phyloP scores from a whole-genome alignment of 1,140 invertebrate genomes.

The Euwallacea fornicatus region DNA sequence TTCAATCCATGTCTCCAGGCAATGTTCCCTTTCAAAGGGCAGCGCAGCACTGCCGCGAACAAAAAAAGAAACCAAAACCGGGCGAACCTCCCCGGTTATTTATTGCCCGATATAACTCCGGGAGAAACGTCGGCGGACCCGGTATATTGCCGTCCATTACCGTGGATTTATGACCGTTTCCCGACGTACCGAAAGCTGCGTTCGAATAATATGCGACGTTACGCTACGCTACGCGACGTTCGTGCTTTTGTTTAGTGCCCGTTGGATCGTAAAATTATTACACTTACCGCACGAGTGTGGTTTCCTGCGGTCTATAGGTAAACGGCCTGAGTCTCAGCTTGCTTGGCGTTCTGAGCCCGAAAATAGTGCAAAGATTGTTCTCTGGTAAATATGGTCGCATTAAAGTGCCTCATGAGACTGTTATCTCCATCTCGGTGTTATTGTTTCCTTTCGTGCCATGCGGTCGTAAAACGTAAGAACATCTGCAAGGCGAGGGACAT shows the following conservation, averaged over 20 bases:
- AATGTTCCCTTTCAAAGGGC: too few relatives aligned
- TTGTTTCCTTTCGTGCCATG: too few relatives aligned
- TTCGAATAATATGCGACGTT: not conserved
- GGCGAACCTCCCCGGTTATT: not conserved
- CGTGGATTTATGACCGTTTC: constrained; percentile 25
- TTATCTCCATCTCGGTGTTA: too few relatives aligned
- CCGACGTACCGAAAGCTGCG: constrained; percentile 21
- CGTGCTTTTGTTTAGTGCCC: constrained; percentile 18
- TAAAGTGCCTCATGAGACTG: too few relatives aligned
- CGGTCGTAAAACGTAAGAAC: not conserved
- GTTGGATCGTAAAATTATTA: constrained; percentile 19
- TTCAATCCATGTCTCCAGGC: too few relatives aligned
- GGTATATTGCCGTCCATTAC: constrained; percentile 32
- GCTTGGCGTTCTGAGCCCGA: too few relatives aligned
- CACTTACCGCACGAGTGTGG: not conserved
- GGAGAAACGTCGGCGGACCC: constrained; percentile 24
- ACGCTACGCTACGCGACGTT: constrained; percentile 17
- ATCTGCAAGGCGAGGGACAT: constrained; percentile 1
- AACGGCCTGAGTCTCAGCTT: too few relatives aligned
- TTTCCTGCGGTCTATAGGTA: too few relatives aligned
- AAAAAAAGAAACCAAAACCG: constrained; percentile 11
- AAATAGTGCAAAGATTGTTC: too few relatives aligned
- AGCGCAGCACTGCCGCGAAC: too few relatives aligned
- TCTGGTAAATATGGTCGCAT: too few relatives aligned
- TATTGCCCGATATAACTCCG: constrained; percentile 1